Base-by-base conservation (phyloP, 2,888 invertebrate genomes). In the Athetis lepigone region DNA sequence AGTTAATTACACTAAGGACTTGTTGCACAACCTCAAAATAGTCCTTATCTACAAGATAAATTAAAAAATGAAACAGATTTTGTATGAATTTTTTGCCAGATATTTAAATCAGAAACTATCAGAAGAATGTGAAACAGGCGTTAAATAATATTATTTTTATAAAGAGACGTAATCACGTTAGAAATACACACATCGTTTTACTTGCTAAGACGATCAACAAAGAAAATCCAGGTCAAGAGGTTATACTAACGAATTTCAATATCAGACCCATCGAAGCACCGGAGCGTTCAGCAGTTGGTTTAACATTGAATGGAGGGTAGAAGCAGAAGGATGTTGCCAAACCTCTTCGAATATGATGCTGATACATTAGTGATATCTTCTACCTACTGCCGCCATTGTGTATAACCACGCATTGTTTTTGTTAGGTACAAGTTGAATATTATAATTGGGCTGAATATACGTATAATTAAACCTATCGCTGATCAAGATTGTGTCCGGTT, bases 271-370 rank as follows among this genome's bases (percentile, higher is more conserved):
- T 25, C 27, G 46, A 57, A 46, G 16, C 59, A 80, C n/a, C 73
- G 75, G 57, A 84, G 77, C 75, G 74, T 79, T 47, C 19, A 63
- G 62, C 69, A 77, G 68, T 78, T 85, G 76, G 62, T 79, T 79
- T 86, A 86, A 84, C 85, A 86, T 85, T 86, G 82, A 85, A 86
- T 86, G 65, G 85, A 60, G 79, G 77, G 70, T 76, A 72, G 50
- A 25, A 46, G 49, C 51, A 8, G 45, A 25, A 85, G 86, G 86
- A 86, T 75, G 73, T 86, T 86, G 85, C 85, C 70, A 70, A 75
- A 84, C 69, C 36, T 25, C 62, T 65, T 51, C 59, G 77, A 82
- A 81, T 80, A 86, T 85, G 82, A 84, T 72, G 73, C 66, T 68
- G 86, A 81, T 83, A 77, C 71, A 77, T 70, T 76, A 77, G 58